Evolutionary conservation across 2,888 invertebrate species (phyloP), one percentile per base, ranked within the genome.

Genomic region (Timema podura): DNA sequence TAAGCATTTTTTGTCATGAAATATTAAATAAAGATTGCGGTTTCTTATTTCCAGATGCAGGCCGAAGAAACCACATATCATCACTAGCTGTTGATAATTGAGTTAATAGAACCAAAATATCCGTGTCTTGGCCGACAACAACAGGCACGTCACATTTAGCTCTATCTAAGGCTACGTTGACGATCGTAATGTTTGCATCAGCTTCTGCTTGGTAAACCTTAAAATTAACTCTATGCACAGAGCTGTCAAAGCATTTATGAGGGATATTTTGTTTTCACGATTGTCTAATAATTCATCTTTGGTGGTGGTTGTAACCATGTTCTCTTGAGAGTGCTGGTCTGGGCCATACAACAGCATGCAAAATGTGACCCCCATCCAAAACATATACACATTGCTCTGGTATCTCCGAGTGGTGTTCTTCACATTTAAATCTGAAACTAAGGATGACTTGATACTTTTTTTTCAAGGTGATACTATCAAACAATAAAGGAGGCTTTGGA

Each of bases 121-220:
- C 57, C 9, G 13, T 57, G 15, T 57, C 57, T 57, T n/a, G 57
- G 30, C 57, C 13, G 57, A 57, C 15, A 57, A 57, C 57, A 15
- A n/a, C 15, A 30, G 1, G 30, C 15, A 30, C 15, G 15, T 30
- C 15, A 3, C 15, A 16, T 57, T n/a, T 15, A 16, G 57, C 57
- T n/a, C 5, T 57, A 16, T 57, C 15, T n/a, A 57, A 30, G 8
- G 15, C 15, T 30, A 57, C n/a, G 15, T 15, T 16, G 57, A n/a
- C n/a, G 13, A 57, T 57, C 8, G 30, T 8, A 57, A 57, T 30
- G 7, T 57, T n/a, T 16, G 57, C 57, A 57, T 57, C 57, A 9
- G 9, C 15, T 5, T 57, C 57, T 57, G 57, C n/a, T 7, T 9
- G 8, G 30, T 30, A 0, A n/a, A 57, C 15, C 30, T n/a, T 15